Evolutionary conservation across 2,888 invertebrate genomes (phyloP).

Genomic region (Leptopilina myrica): DNA sequence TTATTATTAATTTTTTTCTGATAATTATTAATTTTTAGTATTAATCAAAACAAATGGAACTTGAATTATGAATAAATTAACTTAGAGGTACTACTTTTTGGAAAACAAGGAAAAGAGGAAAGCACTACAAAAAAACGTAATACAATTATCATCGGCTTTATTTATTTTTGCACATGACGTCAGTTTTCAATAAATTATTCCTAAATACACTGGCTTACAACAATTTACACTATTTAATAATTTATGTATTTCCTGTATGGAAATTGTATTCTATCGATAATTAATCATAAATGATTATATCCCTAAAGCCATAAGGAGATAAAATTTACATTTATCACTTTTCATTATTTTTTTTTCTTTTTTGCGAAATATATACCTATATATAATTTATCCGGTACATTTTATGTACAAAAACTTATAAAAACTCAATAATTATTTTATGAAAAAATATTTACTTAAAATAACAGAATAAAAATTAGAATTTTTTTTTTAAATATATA

Average conservation of each 20-base stretch:
- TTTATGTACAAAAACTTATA: conserved; percentile 40
- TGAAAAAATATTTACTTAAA: conserved; percentile 4
- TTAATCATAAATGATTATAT: conserved; percentile 29
- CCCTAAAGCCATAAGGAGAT: conserved; percentile 31
- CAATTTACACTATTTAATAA: conserved; percentile 36
- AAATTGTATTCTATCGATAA: conserved; percentile 35
- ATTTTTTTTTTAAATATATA: not conserved
- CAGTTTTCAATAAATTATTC: conserved; percentile 58
- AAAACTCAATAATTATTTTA: conserved; percentile 33
- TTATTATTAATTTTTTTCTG: too few species aligned
- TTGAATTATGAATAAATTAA: not conserved
- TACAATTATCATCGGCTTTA: conserved; percentile 34
- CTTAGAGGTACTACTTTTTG: too few species aligned
- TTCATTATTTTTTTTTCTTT: not conserved
- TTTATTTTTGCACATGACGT: conserved; percentile 53
- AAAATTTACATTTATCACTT: conserved; percentile 37
- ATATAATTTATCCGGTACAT: conserved; percentile 26
- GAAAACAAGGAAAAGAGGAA: not conserved
- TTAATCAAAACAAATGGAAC: too few species aligned
- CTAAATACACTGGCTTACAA: conserved; percentile 51
- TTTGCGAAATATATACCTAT: conserved; percentile 21
- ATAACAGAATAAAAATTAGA: conserved; percentile 1
- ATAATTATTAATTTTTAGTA: too few species aligned
- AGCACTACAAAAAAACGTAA: not conserved
- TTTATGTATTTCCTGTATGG: conserved; percentile 19